Conservation (phyloP, 2,113 vertebrate species). For the Aepyceros melampus region DNA sequence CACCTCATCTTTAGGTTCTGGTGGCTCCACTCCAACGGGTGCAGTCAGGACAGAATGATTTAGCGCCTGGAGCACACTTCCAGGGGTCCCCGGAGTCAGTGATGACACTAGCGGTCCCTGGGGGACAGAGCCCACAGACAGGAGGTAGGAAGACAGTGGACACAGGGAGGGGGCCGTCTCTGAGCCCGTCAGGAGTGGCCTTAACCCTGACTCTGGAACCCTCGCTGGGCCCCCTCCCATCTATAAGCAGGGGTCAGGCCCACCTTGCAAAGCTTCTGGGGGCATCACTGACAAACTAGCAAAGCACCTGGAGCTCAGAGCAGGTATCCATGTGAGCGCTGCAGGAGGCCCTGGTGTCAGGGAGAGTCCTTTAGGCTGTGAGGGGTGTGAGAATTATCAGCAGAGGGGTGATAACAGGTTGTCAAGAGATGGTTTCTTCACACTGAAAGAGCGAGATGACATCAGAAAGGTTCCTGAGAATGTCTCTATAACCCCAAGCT, state of each 20-base stretch:
- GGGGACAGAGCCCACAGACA: background rate
- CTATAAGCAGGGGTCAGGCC: background rate
- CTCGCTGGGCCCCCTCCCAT: background rate
- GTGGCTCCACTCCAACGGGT: background rate
- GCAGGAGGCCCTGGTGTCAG: background rate
- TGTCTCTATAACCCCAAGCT: background rate
- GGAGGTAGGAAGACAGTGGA: background rate
- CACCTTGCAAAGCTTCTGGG: background rate
- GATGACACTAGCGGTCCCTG: rapidly evolving
- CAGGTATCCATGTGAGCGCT: rapidly evolving
- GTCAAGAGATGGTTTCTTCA: background rate
- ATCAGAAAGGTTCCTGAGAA: background rate
- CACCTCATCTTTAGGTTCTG: background rate
- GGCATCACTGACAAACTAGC: background rate
- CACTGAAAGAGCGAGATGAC: background rate
- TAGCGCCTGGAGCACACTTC: rapidly evolving
- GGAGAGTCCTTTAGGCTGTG: background rate
- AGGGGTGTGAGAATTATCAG: background rate
- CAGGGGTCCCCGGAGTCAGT: background rate
- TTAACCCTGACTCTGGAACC: background rate
- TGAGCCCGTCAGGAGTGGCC: background rate
- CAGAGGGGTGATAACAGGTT: background rate
- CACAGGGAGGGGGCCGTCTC: background rate
- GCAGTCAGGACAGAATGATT: background rate
- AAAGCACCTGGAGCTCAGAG: background rate